Evolutionary conservation across 2,888 invertebrate species (phyloP), one percentile per base, ranked within the genome.

Genomic region (Mimumesa dahlbomi): DNA sequence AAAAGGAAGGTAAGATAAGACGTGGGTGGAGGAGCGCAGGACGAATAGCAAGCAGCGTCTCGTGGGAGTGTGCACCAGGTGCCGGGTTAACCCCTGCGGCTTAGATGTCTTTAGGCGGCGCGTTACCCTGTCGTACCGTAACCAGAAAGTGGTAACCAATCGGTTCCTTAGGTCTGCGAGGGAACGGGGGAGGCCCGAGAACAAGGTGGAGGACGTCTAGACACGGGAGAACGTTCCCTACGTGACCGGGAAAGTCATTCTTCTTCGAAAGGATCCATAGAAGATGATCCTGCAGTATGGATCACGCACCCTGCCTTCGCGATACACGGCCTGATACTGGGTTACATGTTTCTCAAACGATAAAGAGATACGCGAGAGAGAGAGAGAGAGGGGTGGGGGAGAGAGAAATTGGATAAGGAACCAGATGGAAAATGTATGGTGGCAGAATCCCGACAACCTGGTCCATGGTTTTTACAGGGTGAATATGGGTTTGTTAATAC

Each of bases 31-130:
- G 77, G 43, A 56, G 73, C 84, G 84, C 84, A 84, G 82, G 81
- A 84, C 85, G 88, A 88, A 89, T 88, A 88, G 85, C 84, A 87
- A 88, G 83, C 84, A 81, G 82, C 56, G 86, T 87, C 88, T 86
- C 88, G 82, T 79, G 87, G 86, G 88, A 83, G 80, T 80, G 84
- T 81, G 88, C 87, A 89, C 88, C 89, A 89, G 89, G 89, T 89
- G 89, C 81, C 71, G 83, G 85, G 85, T 85, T 86, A 88, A 87
- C 84, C 85, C 83, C 82, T 74, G 78, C 77, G 85, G 85, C 86
- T 86, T 86, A 86, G 85, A 82, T 79, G 79, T 84, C 84, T 83
- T 77, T 77, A 80, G 82, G 75, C 74, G 77, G 76, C 78, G 82
- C 81, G 81, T 82, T 83, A 79, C 76, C 72, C 79, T 79, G 79